Percentiles rank a stretch among this genome's conserved stretches.
Evolutionary conservation across 2,888 invertebrate species (phyloP).

Genomic region (Scrobipalpa atriplicella): DNA sequence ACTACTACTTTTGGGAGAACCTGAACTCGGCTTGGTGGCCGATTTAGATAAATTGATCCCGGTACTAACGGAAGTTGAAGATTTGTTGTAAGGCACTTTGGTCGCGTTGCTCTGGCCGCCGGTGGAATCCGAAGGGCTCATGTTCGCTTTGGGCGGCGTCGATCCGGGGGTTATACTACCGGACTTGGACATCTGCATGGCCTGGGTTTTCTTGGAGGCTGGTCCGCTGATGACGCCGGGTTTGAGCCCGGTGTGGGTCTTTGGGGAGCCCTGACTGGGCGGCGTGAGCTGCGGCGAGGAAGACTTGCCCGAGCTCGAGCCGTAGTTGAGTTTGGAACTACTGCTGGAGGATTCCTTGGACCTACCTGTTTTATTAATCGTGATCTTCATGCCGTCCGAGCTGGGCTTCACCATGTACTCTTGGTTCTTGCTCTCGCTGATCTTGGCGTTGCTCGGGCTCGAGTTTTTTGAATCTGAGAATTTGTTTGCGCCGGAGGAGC

Average conservation of each 20-base stretch:
- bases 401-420: slow-evolving; percentile 96
- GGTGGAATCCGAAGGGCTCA: slow-evolving; percentile 69
- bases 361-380: slow-evolving; percentile 93
- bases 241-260: slow-evolving; percentile 91
- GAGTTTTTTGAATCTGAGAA: slow-evolving; percentile 77
- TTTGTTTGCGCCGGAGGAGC: slow-evolving; percentile 63
- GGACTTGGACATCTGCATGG: slow-evolving; percentile 79
- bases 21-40: slow-evolving; percentile 77
- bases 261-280: slow-evolving; percentile 86
- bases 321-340: slow-evolving; percentile 72
- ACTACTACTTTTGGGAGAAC: slow-evolving; percentile 84
- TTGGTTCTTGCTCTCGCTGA: slow-evolving; percentile 84
- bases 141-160: slow-evolving; percentile 73
- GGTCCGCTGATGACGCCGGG: slow-evolving; percentile 94
- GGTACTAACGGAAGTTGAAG: slow-evolving; percentile 65
- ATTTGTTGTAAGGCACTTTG: slow-evolving; percentile 79
- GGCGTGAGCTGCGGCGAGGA: slow-evolving; percentile 75
- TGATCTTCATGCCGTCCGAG: slow-evolving; percentile 94
- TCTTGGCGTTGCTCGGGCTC: slow-evolving; percentile 65
- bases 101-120: slow-evolving; percentile 54
- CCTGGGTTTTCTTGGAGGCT: slow-evolving; percentile 91
- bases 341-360: slow-evolving; percentile 85
- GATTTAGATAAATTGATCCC: slow-evolving; percentile 77
- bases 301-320: slow-evolving; percentile 73
- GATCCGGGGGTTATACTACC: slow-evolving; percentile 60